Base-by-base conservation (phyloP, 2,797 vertebrate species). In the Discoglossus pictus region DNA sequence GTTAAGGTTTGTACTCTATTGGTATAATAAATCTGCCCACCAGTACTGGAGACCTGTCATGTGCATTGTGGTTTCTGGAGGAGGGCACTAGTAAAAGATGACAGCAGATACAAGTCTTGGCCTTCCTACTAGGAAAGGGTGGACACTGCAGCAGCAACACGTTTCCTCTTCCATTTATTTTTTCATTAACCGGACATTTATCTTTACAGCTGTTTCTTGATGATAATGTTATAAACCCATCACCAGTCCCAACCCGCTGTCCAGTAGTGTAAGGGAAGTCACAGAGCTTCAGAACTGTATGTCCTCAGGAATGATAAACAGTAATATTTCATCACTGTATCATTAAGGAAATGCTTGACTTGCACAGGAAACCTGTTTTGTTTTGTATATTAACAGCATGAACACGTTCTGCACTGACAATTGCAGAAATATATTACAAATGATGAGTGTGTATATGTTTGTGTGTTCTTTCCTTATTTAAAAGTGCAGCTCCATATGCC, bases 131-230 rank as follows among this genome's bases (percentile, higher is more conserved):
- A 60, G 59, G 59, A 75, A 76, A 70, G 44, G 60, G 61, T 8
- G 61, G 40, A 74, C 61, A 51, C 35, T 16, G 23, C 43, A 13
- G 38, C 67, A 70, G 44, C n/a, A 27, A 31, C 7, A 16, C 12
- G 46, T 74, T 20, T 54, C 34, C 20, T 43, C 16, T 5, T 1
- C 18, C 17, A 20, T 0, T 68, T 13, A 31, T 61, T 2, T 35
- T 4, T 73, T 69, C 42, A 43, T 63, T 39, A 7, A 48, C 52
- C 70, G 47, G 67, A 54, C 27, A 65, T 0, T 0, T 52, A 64
- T 51, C 52, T 40, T 46, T 48, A 13, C 65, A 66, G 10, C 1
- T 65, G 75, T 76, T 79, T 76, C 47, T 61, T 56, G 39, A 16
- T 50, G 55, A 73, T 44, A 71, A 64, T 51, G 34, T 34, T 52